Evolutionary conservation across 2,797 vertebrate species (phyloP).

Genomic region (Moxostoma hubbsi): DNA sequence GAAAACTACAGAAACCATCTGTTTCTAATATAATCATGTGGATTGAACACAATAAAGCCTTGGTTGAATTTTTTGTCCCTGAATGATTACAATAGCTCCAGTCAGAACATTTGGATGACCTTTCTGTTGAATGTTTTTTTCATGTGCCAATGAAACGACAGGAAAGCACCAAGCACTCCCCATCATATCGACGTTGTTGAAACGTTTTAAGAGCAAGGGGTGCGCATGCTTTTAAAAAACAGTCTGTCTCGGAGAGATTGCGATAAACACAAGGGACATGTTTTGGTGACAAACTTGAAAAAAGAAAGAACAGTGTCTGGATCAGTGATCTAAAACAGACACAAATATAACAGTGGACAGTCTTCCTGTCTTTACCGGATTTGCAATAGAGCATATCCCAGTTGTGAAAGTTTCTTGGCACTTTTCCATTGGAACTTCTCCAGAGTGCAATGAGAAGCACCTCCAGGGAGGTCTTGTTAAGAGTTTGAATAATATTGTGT

Average conservation of each 20-base stretch:
- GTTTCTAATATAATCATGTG: slow-evolving; percentile 43
- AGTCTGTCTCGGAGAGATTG: slow-evolving; percentile 66
- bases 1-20: slow-evolving; percentile 49
- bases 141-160: slow-evolving; percentile 68
- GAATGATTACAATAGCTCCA: slow-evolving; percentile 57
- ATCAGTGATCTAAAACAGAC: slow-evolving; percentile 58
- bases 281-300: slow-evolving; percentile 72
- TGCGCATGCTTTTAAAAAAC: slow-evolving; percentile 70
- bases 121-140: slow-evolving; percentile 71
- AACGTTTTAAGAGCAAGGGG: slow-evolving; percentile 68
- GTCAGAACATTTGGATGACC: slow-evolving; percentile 63
- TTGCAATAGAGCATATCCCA: slow-evolving; percentile 68
- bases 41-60: slow-evolving; percentile 57
- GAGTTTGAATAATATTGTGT: slow-evolving; percentile 65
- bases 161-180: slow-evolving; percentile 68
- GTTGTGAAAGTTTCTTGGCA: slow-evolving; percentile 74
- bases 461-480: slow-evolving; percentile 74
- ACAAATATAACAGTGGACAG: slow-evolving; percentile 60
- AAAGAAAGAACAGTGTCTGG: slow-evolving; percentile 69
- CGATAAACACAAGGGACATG: slow-evolving; percentile 66
- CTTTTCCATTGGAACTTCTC: slow-evolving; percentile 72
- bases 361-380: slow-evolving; percentile 65
- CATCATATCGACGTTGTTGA: slow-evolving; percentile 64
- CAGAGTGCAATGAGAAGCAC: slow-evolving; percentile 66
- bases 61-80: slow-evolving; percentile 30